Conservation (phyloP, 2,113 vertebrate genomes). For the Heterochromis multidens region DNA sequence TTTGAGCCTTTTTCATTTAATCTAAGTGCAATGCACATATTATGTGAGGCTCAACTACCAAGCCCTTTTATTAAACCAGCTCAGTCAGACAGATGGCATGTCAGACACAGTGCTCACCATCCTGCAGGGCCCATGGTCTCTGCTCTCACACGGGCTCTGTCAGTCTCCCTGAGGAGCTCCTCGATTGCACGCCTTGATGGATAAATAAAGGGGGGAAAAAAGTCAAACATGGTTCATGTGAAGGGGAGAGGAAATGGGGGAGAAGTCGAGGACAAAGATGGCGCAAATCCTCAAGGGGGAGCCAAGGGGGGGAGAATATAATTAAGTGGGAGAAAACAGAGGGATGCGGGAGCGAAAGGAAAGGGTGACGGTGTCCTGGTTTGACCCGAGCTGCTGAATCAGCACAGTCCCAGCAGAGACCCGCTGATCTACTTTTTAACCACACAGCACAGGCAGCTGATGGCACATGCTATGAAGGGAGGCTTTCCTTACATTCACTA, state of each 20-base stretch:
- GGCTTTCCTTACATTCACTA: neutral
- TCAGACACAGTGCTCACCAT: conserved; percentile 80
- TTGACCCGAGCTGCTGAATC: conserved; percentile 52
- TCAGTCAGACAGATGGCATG: neutral
- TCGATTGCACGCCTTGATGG: conserved; percentile 87
- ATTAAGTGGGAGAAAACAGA: conserved; percentile 23
- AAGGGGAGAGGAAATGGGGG: neutral
- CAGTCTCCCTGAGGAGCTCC: conserved; percentile 92
- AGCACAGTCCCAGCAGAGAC: conserved; percentile 3
- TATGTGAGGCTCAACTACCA: neutral
- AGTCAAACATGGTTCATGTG: neutral
- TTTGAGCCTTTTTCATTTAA: neutral
- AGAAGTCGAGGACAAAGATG: neutral
- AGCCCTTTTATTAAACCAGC: neutral
- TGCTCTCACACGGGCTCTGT: conserved; percentile 88
- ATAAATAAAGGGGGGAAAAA: conserved; percentile 1
- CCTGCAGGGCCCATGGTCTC: conserved; percentile 98
- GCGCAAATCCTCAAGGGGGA: neutral
- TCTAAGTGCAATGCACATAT: neutral
- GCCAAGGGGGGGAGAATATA: conserved; percentile 6
- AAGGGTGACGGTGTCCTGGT: conserved; percentile 28
- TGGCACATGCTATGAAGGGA: neutral
- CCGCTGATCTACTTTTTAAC: conserved; percentile 20
- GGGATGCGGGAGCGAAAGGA: conserved; percentile 5
- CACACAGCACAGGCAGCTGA: neutral